These are phyloP conservation scores for Choloepus hoffmanni DNA, from an alignment of 2,113 vertebrate genomes.

Conservation along the genomic window DNA sequence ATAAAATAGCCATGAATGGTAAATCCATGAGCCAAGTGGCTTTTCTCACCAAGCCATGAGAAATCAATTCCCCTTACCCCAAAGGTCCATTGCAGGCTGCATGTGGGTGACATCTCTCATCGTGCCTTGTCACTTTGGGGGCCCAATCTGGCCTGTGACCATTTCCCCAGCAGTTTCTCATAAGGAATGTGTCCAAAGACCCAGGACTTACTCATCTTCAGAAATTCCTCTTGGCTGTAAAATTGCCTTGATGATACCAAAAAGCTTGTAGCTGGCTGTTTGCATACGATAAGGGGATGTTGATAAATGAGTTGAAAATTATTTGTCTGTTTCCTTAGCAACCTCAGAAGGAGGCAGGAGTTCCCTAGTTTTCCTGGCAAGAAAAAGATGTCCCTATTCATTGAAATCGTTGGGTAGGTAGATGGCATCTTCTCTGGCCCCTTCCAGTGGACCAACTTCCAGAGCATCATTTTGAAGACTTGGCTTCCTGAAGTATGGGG, in stretches of 20 bases:
- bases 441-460: background rate
- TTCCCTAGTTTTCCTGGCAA: background rate
- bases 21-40: background rate
- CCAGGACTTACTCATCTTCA: background rate
- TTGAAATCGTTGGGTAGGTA: background rate
- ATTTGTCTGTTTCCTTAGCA: conserved; percentile 32
- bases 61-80: background rate
- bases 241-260: background rate
- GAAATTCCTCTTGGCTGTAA: conserved; percentile 14
- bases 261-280: background rate
- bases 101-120: background rate
- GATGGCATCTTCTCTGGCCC: background rate
- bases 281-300: background rate
- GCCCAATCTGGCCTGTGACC: background rate
- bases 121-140: background rate
- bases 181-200: background rate
- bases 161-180: background rate
- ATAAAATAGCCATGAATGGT: conserved; percentile 43
- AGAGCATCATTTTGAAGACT: background rate
- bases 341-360: background rate
- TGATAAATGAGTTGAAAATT: background rate
- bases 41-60: background rate
- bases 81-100: background rate
- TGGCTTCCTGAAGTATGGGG: background rate
- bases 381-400: background rate